These are phyloP conservation scores for Pelusios castaneus DNA, from an alignment of 2,113 vertebrate species.

Conservation along the genomic window DNA sequence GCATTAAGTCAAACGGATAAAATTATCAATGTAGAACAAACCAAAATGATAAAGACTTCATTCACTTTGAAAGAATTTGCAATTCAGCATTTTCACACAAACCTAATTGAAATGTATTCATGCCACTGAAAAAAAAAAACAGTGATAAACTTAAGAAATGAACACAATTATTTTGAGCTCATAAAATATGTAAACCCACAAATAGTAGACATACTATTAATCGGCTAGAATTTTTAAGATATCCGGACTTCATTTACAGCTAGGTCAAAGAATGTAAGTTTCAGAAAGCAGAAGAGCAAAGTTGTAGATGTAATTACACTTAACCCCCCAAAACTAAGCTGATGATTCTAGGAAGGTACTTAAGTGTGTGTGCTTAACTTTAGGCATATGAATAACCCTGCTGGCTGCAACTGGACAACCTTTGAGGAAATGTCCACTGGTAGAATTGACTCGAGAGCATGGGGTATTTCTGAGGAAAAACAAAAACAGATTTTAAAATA, in stretches of 20 bases:
- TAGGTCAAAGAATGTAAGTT: not conserved
- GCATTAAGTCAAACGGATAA: conserved; percentile 66
- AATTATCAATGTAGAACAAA: conserved; percentile 61
- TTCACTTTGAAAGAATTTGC: conserved; percentile 60
- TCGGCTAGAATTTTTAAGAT: conserved; percentile 26
- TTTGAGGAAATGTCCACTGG: not conserved
- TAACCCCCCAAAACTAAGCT: not conserved
- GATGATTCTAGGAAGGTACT: not conserved
- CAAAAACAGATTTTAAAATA: not conserved
- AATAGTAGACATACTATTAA: conserved; percentile 40
- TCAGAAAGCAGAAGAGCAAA: not conserved
- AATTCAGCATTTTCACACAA: conserved; percentile 58
- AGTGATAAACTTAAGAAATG: conserved; percentile 68
- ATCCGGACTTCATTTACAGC: not conserved
- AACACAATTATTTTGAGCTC: conserved; percentile 45
- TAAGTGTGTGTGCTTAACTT: not conserved
- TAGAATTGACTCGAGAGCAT: not conserved
- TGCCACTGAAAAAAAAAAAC: conserved; percentile 52
- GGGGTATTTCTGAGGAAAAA: too few relatives aligned
- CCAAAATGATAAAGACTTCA: conserved; percentile 30
- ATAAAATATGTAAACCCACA: conserved; percentile 62
- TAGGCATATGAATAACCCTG: not conserved
- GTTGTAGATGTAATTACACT: not conserved
- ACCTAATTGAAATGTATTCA: conserved; percentile 69
- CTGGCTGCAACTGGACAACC: not conserved